phyloP scores from a whole-genome alignment of 2,113 vertebrate genomes.

The Aleadryas rufinucha region DNA sequence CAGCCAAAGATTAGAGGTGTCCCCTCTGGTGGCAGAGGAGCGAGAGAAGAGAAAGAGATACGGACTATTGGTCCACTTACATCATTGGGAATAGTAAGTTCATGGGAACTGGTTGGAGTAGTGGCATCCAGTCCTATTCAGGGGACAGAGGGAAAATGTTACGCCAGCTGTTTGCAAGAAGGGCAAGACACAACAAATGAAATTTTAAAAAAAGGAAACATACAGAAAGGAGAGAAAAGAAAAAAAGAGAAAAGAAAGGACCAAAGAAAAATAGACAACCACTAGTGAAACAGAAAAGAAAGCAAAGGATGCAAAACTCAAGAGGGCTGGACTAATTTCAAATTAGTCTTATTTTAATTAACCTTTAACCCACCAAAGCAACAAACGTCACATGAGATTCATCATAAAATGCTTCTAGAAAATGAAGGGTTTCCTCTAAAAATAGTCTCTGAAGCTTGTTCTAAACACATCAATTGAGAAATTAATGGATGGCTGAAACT shows the following conservation, averaged over 20 bases:
- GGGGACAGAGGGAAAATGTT: conserved; percentile 62
- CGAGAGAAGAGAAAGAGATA: conserved; percentile 18
- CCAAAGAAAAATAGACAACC: conserved; percentile 46
- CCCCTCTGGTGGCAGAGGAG: neutral
- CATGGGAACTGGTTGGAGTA: conserved; percentile 88
- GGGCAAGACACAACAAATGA: conserved; percentile 17
- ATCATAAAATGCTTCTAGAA: conserved; percentile 13
- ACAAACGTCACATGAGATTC: conserved; percentile 34
- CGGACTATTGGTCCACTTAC: conserved; percentile 78
- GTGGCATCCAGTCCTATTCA: conserved; percentile 86
- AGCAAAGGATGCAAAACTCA: conserved; percentile 51
- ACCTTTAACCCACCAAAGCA: conserved; percentile 54
- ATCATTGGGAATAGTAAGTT: conserved; percentile 94
- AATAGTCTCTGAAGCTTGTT: neutral
- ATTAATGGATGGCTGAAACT: conserved; percentile 8
- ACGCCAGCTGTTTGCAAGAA: neutral
- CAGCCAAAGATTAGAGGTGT: neutral
- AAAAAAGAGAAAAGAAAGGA: neutral
- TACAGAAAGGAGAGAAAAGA: neutral
- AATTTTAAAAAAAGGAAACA: conserved; percentile 20
- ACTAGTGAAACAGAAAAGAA: conserved; percentile 47
- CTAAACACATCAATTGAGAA: neutral
- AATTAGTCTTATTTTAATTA: conserved; percentile 35
- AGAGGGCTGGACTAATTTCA: conserved; percentile 12
- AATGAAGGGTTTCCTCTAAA: conserved; percentile 8